phyloP scores from a whole-genome alignment of 2,113 vertebrate genomes.

The Chionodraco myersi region DNA sequence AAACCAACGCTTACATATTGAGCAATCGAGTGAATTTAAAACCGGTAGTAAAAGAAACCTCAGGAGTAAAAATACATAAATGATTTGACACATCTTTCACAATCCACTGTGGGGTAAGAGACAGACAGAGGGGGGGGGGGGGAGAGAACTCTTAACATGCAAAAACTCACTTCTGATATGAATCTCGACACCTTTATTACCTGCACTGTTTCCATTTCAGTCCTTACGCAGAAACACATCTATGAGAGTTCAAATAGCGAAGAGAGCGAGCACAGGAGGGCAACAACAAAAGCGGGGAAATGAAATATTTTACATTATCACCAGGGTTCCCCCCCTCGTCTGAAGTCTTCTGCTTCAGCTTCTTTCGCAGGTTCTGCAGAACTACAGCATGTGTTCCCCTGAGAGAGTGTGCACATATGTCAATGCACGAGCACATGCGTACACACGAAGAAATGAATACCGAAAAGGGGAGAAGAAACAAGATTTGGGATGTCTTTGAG shows the following conservation, averaged over 20 bases:
- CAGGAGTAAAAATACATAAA: slow-evolving; percentile 41
- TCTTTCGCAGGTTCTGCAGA: slow-evolving; percentile 55
- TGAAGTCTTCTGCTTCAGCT: slow-evolving; percentile 68
- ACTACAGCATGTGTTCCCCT: slow-evolving; percentile 59
- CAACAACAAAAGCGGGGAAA: slow-evolving; percentile 65
- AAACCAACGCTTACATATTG: slow-evolving; percentile 34
- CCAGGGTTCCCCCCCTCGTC: slow-evolving; percentile 68
- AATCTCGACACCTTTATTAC: slow-evolving; percentile 71
- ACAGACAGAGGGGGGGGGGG: background rate
- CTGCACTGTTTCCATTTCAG: slow-evolving; percentile 41
- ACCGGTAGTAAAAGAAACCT: slow-evolving; percentile 22
- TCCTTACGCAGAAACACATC: slow-evolving; percentile 53
- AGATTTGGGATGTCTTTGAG: slow-evolving; percentile 77
- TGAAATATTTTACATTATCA: slow-evolving; percentile 78
- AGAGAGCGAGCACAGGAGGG: slow-evolving; percentile 42
- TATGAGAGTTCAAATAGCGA: slow-evolving; percentile 56
- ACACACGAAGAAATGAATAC: slow-evolving; percentile 58
- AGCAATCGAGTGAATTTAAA: slow-evolving; percentile 52
- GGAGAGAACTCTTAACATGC: slow-evolving; percentile 36
- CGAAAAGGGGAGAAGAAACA: slow-evolving; percentile 69
- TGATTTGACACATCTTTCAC: slow-evolving; percentile 55
- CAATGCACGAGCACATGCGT: slow-evolving; percentile 48
- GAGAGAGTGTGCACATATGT: slow-evolving; percentile 61
- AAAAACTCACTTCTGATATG: slow-evolving; percentile 55
- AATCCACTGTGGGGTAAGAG: slow-evolving; percentile 50